phyloP scores from a whole-genome alignment of 2,797 vertebrate species.

The Anguilla anguilla region DNA sequence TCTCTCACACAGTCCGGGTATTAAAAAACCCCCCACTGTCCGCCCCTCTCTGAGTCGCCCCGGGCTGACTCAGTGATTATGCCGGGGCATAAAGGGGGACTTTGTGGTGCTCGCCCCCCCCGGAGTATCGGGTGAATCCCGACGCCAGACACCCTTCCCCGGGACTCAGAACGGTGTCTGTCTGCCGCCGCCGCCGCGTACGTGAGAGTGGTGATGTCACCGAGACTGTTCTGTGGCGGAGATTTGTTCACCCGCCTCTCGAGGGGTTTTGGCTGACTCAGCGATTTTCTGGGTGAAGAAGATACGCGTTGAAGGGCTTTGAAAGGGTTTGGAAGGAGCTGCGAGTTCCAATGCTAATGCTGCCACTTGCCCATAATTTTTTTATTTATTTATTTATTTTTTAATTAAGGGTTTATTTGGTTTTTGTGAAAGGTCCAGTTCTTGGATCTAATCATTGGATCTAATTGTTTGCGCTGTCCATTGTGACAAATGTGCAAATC shows the following conservation, averaged over 20 bases:
- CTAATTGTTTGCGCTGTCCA: too few species aligned
- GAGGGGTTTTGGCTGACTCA: too few species aligned
- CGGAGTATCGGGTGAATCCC: conserved; percentile 1
- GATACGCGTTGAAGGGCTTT: background rate
- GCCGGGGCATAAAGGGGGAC: conserved; percentile 12
- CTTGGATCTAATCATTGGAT: too few species aligned
- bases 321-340: background rate
- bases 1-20: conserved; percentile 45
- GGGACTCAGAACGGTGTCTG: background rate
- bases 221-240: background rate
- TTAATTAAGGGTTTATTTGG: background rate
- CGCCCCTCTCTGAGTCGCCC: background rate
- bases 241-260: background rate
- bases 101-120: background rate
- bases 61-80: conserved; percentile 19
- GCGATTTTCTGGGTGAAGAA: background rate
- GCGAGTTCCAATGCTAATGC: background rate
- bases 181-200: background rate
- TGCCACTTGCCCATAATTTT: background rate
- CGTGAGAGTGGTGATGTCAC: background rate
- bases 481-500: too few species aligned
- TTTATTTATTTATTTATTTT: background rate
- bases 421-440: background rate
- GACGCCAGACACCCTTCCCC: background rate
- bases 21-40: conserved; percentile 39